Percentiles rank a stretch among this genome's conserved stretches.
Conservation (phyloP, 2,113 vertebrate genomes). For the human (Homo sapiens) region DNA sequence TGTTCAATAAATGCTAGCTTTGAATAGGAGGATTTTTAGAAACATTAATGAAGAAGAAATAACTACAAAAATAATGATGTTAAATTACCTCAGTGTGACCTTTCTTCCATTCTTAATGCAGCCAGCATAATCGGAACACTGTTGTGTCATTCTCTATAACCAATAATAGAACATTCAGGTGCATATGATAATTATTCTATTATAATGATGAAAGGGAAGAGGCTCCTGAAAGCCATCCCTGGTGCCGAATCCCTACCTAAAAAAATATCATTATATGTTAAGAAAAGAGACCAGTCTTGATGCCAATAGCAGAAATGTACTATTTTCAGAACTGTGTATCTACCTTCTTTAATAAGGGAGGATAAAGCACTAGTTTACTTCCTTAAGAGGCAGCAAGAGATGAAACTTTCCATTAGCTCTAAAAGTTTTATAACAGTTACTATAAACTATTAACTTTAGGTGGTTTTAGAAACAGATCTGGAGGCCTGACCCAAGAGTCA, state of each 20-base stretch:
- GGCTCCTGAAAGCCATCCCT: slow-evolving; percentile 26
- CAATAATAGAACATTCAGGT: slow-evolving; percentile 60
- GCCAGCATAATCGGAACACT: slow-evolving; percentile 31
- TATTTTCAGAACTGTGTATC: slow-evolving; percentile 48
- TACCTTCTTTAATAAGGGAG: slow-evolving; percentile 38
- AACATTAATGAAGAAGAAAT: slow-evolving; percentile 60
- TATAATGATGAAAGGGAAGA: slow-evolving; percentile 65
- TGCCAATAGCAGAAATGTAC: slow-evolving; percentile 26
- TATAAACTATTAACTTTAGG: not conserved
- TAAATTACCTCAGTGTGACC: slow-evolving; percentile 38
- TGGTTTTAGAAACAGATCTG: slow-evolving; percentile 24
- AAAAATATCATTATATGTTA: slow-evolving; percentile 57
- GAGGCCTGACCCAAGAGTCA: not conserved
- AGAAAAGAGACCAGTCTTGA: slow-evolving; percentile 32
- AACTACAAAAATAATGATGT: slow-evolving; percentile 68
- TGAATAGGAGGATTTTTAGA: slow-evolving; percentile 49
- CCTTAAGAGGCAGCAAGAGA: not conserved
- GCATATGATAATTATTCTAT: slow-evolving; percentile 66
- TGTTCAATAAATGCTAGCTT: slow-evolving; percentile 58
- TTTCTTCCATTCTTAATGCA: slow-evolving; percentile 55
- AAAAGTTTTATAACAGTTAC: not conserved
- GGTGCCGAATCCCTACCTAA: not conserved
- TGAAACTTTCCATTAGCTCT: not conserved
- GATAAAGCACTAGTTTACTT: slow-evolving; percentile 31
- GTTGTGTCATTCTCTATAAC: slow-evolving; percentile 51